Percentiles rank a stretch among this genome's conserved stretches.
Conservation (phyloP, 2,888 invertebrate species). For the Bimastos eiseni region DNA sequence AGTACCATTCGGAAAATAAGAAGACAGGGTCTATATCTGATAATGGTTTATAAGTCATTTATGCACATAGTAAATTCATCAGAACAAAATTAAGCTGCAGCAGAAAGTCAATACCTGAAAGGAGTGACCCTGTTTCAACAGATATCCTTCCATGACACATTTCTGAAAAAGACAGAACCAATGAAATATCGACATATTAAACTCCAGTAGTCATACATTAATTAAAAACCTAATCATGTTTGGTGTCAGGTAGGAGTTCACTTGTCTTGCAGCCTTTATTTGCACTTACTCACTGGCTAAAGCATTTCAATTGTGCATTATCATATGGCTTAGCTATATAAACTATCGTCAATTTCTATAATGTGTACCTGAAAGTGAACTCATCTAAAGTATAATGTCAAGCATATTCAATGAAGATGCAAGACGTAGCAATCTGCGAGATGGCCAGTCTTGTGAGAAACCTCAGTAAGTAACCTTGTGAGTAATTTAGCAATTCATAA, state of each 20-base stretch:
- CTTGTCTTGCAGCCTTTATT: neutral
- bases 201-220: neutral
- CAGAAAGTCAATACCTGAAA: constrained; percentile 58
- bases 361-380: neutral
- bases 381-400: neutral
- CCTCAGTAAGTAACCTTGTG: too few relatives aligned
- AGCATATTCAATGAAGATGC: neutral
- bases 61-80: neutral
- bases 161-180: constrained; percentile 61
- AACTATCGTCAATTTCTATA: neutral
- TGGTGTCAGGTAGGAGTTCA: neutral
- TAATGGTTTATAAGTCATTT: neutral
- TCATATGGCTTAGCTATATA: too few relatives aligned
- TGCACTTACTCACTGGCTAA: neutral
- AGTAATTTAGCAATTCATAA: neutral
- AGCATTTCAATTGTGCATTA: too few relatives aligned
- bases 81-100: neutral
- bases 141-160: constrained; percentile 77
- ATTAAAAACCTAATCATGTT: neutral
- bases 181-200: neutral
- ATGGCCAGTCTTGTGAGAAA: too few relatives aligned
- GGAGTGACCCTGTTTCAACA: constrained; percentile 77
- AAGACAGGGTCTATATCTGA: neutral
- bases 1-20: neutral
- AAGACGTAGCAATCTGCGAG: neutral